Conservation (phyloP, 2,797 vertebrate species). For the Anguilla pacifica region DNA sequence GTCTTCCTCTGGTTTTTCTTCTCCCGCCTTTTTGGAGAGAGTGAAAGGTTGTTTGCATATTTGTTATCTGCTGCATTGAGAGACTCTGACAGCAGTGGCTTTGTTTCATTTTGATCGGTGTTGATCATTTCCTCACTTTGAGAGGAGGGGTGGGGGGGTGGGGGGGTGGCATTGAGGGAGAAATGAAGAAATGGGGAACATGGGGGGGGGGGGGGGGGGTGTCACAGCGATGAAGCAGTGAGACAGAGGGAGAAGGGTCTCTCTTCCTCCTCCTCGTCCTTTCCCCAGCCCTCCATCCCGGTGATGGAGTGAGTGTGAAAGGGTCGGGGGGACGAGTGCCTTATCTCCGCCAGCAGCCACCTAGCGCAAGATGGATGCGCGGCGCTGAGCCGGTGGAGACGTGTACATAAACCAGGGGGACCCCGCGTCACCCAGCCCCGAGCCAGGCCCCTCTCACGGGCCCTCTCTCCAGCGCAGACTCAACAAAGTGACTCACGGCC, state of each 20-base stretch:
- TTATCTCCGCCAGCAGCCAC: neutral
- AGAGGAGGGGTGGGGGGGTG: neutral
- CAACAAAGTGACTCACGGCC: neutral
- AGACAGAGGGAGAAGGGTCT: conserved; percentile 2
- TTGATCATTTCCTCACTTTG: neutral
- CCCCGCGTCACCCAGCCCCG: neutral
- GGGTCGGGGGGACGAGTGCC: conserved; percentile 23
- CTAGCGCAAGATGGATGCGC: neutral
- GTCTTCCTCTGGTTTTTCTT: conserved; percentile 22
- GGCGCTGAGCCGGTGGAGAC: too few species aligned
- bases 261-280: neutral
- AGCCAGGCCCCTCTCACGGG: neutral
- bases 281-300: neutral
- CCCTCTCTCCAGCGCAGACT: neutral
- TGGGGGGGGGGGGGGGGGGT: neutral
- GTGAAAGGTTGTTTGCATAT: neutral
- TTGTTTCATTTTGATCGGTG: neutral
- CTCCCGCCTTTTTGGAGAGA: neutral
- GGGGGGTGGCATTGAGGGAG: neutral
- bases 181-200: neutral
- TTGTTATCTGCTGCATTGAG: neutral
- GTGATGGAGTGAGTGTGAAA: conserved; percentile 34
- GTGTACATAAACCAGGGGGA: neutral
- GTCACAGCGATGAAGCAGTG: neutral
- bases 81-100: neutral